Percentiles rank a stretch among this genome's conserved stretches.
phyloP scores from a whole-genome alignment of 2,113 vertebrate species.

The Thamnaconus septentrionalis region DNA sequence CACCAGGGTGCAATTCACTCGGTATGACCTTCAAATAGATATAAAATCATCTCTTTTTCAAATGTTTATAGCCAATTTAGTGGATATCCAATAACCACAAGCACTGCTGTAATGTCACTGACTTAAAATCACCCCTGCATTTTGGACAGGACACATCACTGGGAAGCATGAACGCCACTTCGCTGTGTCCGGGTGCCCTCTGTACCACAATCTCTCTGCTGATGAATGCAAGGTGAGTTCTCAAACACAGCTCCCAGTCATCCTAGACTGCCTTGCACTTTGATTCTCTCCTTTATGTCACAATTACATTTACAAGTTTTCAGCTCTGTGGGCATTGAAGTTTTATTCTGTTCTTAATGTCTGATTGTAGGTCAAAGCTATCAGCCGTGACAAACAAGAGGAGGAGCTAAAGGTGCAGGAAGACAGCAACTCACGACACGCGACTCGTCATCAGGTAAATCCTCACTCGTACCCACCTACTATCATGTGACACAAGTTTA shows the following conservation, averaged over 20 bases:
- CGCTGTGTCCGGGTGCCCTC: constrained; percentile 95
- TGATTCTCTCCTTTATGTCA: too few species aligned
- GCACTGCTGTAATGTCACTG: neutral
- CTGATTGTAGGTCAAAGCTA: constrained; percentile 87
- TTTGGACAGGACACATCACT: constrained; percentile 87
- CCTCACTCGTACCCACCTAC: neutral
- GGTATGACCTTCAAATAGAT: constrained; percentile 69
- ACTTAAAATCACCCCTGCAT: neutral
- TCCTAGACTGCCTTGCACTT: neutral
- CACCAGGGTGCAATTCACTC: constrained; percentile 95
- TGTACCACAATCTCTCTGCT: constrained; percentile 97
- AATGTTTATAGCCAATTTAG: neutral
- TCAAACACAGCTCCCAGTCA: neutral
- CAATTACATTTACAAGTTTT: too few species aligned
- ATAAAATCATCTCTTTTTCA: neutral
- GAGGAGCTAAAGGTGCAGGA: constrained; percentile 91
- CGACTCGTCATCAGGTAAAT: constrained; percentile 92
- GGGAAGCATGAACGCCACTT: constrained; percentile 98
- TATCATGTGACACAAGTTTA: too few species aligned
- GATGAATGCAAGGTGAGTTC: constrained; percentile 93
- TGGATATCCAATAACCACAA: neutral
- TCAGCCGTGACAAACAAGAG: constrained; percentile 96
- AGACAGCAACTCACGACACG: constrained; percentile 91
- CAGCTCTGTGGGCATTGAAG: too few species aligned
- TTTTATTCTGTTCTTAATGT: neutral